A percentile compares a stretch with the other conserved stretches of the same genome.
These are phyloP conservation scores for Pithys albifrons DNA, from an alignment of 2,113 vertebrate species.

Conservation along the genomic window DNA sequence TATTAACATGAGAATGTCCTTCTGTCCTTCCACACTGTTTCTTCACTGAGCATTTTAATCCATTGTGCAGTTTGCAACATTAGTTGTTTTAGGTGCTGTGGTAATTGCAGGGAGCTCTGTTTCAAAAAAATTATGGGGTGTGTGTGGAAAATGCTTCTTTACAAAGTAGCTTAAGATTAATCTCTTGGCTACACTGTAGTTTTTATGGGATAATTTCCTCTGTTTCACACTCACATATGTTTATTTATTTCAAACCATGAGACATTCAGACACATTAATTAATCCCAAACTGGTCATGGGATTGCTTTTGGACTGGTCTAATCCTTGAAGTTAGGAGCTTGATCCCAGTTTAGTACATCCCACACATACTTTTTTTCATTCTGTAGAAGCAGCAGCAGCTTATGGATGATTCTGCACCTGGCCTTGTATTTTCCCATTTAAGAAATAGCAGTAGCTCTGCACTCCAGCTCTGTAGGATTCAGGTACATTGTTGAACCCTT, in stretches of 20 bases:
- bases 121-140: not conserved
- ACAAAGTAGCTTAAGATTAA: not conserved
- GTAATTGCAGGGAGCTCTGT: not conserved
- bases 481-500: not conserved
- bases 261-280: not conserved
- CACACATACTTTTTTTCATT: not conserved
- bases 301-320: not conserved
- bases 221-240: not conserved
- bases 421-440: not conserved
- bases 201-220: not conserved
- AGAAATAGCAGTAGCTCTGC: not conserved
- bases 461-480: not conserved
- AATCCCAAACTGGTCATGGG: not conserved
- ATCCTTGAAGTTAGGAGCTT: not conserved
- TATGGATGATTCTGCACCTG: not conserved
- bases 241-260: not conserved
- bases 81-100: not conserved
- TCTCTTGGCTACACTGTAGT: not conserved
- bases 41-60: not conserved
- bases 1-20: not conserved
- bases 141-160: not conserved
- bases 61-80: not conserved
- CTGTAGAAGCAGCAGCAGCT: not conserved
- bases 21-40: not conserved
- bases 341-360: not conserved